These are phyloP conservation scores for Thymelicus lineola DNA, from an alignment of 2,888 invertebrate genomes.

Conservation along the genomic window DNA sequence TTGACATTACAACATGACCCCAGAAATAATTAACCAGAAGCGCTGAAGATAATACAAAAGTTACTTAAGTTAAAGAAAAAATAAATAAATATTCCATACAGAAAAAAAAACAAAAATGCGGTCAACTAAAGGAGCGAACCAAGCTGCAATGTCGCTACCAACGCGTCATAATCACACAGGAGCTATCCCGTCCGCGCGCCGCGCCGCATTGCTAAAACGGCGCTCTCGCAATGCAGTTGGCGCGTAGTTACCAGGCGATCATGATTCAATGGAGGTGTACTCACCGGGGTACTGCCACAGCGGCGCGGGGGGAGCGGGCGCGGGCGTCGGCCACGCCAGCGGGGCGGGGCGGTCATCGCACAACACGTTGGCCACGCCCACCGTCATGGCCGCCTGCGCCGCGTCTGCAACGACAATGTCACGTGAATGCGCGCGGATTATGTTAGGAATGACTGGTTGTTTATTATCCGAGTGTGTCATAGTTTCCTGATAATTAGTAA, in stretches of 20 bases:
- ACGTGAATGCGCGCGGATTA: conserved; percentile 25
- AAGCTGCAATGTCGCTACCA: conserved; percentile 79
- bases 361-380: conserved; percentile 87
- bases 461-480: conserved; percentile 11
- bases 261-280: conserved; percentile 76
- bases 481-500: conserved; percentile 39
- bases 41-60: too few species aligned
- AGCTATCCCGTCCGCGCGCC: conserved; percentile 58
- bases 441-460: conserved; percentile 11
- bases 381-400: conserved; percentile 88
- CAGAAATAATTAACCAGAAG: too few species aligned
- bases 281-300: conserved; percentile 93
- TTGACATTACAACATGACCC: too few species aligned
- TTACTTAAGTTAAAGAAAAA: not conserved
- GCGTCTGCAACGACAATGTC: conserved; percentile 83
- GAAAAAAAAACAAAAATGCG: conserved; percentile 31
- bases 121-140: conserved; percentile 41
- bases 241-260: conserved; percentile 83
- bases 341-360: conserved; percentile 87
- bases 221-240: conserved; percentile 83
- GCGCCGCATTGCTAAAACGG: conserved; percentile 59
- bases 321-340: conserved; percentile 84
- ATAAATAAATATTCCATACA: conserved; percentile 2
- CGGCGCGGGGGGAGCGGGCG: conserved; percentile 87
- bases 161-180: conserved; percentile 72